Base-by-base conservation (phyloP, 2,888 invertebrate genomes). In the Cosmopolites sordidus region DNA sequence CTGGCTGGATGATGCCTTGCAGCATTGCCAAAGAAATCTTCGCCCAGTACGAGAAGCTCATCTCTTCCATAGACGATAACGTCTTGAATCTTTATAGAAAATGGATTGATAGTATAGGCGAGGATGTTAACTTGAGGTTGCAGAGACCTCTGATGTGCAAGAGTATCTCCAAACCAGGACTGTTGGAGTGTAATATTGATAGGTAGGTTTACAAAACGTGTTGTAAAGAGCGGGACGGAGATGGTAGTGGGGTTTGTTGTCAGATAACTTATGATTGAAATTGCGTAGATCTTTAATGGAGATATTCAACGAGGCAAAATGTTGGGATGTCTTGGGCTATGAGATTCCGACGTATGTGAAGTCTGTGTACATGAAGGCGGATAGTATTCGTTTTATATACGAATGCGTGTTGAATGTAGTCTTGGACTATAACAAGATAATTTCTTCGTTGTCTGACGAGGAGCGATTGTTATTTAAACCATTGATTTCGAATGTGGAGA, bases 161-260 rank as follows among this genome's bases (percentile, higher is more conserved):
- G 56, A 88, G 86, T 66, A 68, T 73, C 14, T 75, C 75, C 2
- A 78, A 80, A 48, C 80, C 81, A 14, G 87, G 86, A 0, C 74
- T 88, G 42, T 69, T 92, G 56, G 86, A 89, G 69, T 86, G 86
- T 69, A 92, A 92, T 70, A 86, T 92, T 61, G 89, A 92, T 70
- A 79, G 81, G 85, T 85, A 69, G 8, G 22, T 22, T n/a, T n/a
- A n/a, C n/a, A n/a, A n/a, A n/a, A n/a, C n/a, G n/a, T n/a, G n/a
- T n/a, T n/a, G n/a, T n/a, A n/a, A n/a, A n/a, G n/a, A n/a, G n/a
- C n/a, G n/a, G n/a, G n/a, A n/a, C n/a, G n/a, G n/a, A n/a, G n/a
- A n/a, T n/a, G n/a, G n/a, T n/a, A n/a, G n/a, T n/a, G n/a, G n/a
- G n/a, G n/a, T n/a, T n/a, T n/a, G n/a, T n/a, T n/a, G n/a, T n/a